Percentiles rank a stretch among this genome's conserved stretches.
Conservation (phyloP, 2,797 vertebrate species). For the Tenualosa ilisha region DNA sequence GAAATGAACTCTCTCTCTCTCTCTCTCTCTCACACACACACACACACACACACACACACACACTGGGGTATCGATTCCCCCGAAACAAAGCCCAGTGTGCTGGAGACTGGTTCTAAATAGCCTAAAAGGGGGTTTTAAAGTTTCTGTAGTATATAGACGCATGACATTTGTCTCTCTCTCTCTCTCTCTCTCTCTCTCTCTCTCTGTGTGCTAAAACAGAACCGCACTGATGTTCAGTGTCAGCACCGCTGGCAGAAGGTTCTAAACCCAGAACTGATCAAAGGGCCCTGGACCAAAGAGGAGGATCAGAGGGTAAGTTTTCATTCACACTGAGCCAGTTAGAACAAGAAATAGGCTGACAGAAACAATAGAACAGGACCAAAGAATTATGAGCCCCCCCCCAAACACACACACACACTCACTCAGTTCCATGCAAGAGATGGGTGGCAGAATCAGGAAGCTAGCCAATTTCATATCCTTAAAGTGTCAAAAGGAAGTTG, state of each 20-base stretch:
- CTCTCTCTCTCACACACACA: not conserved
- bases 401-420: not conserved
- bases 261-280: slow-evolving; percentile 97
- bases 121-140: not conserved
- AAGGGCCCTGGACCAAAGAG: slow-evolving; percentile 99
- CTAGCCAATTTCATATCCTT: not conserved
- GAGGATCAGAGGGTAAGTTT: slow-evolving; percentile 96
- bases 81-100: not conserved
- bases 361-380: no score
- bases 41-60: not conserved
- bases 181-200: not conserved
- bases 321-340: not conserved
- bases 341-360: not conserved
- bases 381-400: no score
- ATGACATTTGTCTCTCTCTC: not conserved
- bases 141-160: not conserved
- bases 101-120: not conserved
- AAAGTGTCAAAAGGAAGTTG: not conserved
- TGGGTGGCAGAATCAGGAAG: not conserved
- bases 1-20: no score
- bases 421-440: not conserved
- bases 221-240: slow-evolving; percentile 97
- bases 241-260: slow-evolving; percentile 99
- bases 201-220: slow-evolving; percentile 70
- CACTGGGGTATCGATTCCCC: not conserved